A percentile compares a stretch with the other conserved stretches of the same genome.
phyloP scores from a whole-genome alignment of 1,140 invertebrate species.

The Cotesia chilonis region DNA sequence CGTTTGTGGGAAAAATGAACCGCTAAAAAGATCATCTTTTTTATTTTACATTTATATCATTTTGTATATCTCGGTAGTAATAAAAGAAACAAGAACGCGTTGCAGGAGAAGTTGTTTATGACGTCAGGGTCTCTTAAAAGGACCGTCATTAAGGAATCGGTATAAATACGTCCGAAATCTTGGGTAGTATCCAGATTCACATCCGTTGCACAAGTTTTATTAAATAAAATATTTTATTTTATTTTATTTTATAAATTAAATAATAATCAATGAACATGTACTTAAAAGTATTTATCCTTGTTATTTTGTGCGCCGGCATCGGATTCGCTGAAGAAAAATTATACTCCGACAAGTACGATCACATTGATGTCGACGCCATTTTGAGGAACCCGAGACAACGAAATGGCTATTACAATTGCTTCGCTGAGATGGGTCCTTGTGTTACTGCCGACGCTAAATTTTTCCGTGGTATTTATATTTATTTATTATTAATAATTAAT shows the following conservation, averaged over 20 bases:
- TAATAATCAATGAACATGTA: slow-evolving; percentile 11
- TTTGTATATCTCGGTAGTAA: not conserved
- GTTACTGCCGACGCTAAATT: slow-evolving; percentile 41
- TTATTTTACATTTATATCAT: not conserved
- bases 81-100: not conserved
- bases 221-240: too few relatives aligned
- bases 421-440: slow-evolving; percentile 34
- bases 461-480: slow-evolving; percentile 37
- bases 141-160: not conserved
- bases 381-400: slow-evolving; percentile 34
- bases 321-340: slow-evolving; percentile 11
- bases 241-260: too few relatives aligned
- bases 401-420: slow-evolving; percentile 40
- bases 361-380: slow-evolving; percentile 40
- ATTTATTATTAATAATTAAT: slow-evolving; percentile 14
- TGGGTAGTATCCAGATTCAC: not conserved
- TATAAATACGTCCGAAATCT: slow-evolving; percentile 22
- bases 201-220: not conserved
- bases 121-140: not conserved
- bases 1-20: too few relatives aligned
- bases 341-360: slow-evolving; percentile 43
- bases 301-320: not conserved
- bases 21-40: not conserved
- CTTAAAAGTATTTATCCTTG: not conserved
- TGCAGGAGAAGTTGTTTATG: not conserved